Base-by-base conservation (phyloP, 1,140 invertebrate genomes). In the Pomacea maculata region DNA sequence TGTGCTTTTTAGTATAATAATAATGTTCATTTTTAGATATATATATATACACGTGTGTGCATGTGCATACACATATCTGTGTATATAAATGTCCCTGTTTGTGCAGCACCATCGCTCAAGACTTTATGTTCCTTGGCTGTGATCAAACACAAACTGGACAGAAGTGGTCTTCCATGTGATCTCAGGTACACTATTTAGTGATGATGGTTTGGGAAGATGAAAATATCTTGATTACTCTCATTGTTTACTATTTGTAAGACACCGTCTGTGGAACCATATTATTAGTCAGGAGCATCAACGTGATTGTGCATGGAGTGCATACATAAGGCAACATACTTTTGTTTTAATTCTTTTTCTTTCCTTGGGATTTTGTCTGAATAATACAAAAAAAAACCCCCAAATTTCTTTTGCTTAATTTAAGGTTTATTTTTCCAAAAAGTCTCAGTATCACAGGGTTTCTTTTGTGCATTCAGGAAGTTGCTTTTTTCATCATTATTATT, bases 111-210 rank as follows among this genome's bases (percentile, higher is more conserved):
- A 29, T 93, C 93, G 12, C 90, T 96, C 21, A 95, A 94, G 87
- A 95, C 94, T 0, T 89, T 96, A 15, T 93, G 94, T 85, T 93
- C 95, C 57, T 88, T 95, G 70, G 90, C 92, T 79, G 94, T 95
- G 17, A 88, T 94, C 67, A 91, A 94, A 83, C 85, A 95, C 85
- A 93, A 94, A 79, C 86, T 95, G 78, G 94, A 95, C 84, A 92
- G 92, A 15, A 90, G 92, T 4, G 92, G 87, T 76, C 89, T 96
- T 80, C 95, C 95, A 9, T 88, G 91, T 79, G 93, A 93, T 87
- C 90, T 95, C 68, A 92, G 93, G 94, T 95, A 17, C 68, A 65
- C 52, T 15, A 77, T 14, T 34, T 65, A 54, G 19, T 76, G 21
- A n/a, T 11, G 21, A 71, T 76, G 21, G 0, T 21, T 65, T 54